Evolutionary conservation across 1,140 invertebrate genomes (phyloP).

Genomic region (Scaptomyza hsui): DNA sequence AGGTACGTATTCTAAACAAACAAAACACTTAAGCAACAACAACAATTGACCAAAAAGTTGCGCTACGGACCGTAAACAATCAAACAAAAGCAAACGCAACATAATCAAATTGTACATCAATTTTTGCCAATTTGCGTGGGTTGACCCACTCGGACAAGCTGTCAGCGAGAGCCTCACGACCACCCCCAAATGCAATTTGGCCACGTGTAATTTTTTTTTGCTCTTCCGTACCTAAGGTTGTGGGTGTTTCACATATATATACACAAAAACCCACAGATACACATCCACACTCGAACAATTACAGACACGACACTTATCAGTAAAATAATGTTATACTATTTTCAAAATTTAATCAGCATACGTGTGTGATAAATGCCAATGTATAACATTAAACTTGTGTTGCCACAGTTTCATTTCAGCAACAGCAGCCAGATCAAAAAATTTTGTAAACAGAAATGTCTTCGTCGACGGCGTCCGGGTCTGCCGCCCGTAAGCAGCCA

Average conservation of each 20-base stretch:
- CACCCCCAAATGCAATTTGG: slow-evolving; percentile 13
- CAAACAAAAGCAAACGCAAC: not conserved
- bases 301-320: slow-evolving; percentile 11
- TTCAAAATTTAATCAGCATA: slow-evolving; percentile 1
- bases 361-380: slow-evolving; percentile 17
- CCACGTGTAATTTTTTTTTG: slow-evolving; percentile 35
- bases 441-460: slow-evolving; percentile 51
- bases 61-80: slow-evolving; percentile 5
- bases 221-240: not conserved
- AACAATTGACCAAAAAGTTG: not conserved
- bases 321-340: not conserved
- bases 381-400: slow-evolving; percentile 7
- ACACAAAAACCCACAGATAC: not conserved
- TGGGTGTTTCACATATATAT: not conserved
- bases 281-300: too few species aligned
- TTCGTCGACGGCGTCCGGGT: slow-evolving; percentile 61
- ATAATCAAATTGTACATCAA: not conserved
- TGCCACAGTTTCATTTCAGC: slow-evolving; percentile 33
- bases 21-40: slow-evolving; percentile 2
- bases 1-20: slow-evolving; percentile 39
- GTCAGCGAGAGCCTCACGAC: not conserved
- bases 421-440: slow-evolving; percentile 28
- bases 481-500: slow-evolving; percentile 73
- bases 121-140: not conserved
- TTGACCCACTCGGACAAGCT: not conserved